A percentile compares a stretch with the other conserved stretches of the same genome.
phyloP scores from a whole-genome alignment of 2,797 vertebrate species.

The Poeciliopsis paucimaculata region DNA sequence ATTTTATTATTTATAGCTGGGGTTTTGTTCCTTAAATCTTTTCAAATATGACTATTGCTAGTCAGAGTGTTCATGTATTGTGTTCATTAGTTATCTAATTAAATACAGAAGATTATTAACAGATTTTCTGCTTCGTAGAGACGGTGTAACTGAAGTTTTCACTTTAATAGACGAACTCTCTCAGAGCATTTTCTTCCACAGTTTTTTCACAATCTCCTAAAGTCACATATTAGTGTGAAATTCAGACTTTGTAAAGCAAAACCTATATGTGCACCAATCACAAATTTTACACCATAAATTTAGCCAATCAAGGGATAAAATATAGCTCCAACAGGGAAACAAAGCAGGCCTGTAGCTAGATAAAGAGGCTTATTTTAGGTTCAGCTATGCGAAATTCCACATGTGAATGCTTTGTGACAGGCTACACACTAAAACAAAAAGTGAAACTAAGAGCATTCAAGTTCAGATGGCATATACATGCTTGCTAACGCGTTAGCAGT shows the following conservation, averaged over 20 bases:
- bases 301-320: background rate
- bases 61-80: background rate
- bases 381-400: background rate
- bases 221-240: background rate
- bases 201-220: background rate
- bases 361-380: background rate
- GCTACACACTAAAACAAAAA: background rate
- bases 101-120: background rate
- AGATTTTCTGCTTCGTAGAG: background rate
- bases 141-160: background rate
- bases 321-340: background rate
- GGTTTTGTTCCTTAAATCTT: constrained; percentile 1
- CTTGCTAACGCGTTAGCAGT: background rate
- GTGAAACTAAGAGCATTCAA: background rate
- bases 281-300: background rate
- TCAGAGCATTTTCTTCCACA: background rate
- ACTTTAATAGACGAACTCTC: background rate
- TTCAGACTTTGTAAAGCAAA: background rate
- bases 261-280: background rate
- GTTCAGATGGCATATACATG: background rate
- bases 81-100: background rate
- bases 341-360: background rate
- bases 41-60: background rate
- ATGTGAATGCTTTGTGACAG: background rate
- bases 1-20: background rate